Evolutionary conservation across 30 jellyfish, hydroid and myxozoan species (phyloP).

Genomic region (Pelagia noctiluca): DNA sequence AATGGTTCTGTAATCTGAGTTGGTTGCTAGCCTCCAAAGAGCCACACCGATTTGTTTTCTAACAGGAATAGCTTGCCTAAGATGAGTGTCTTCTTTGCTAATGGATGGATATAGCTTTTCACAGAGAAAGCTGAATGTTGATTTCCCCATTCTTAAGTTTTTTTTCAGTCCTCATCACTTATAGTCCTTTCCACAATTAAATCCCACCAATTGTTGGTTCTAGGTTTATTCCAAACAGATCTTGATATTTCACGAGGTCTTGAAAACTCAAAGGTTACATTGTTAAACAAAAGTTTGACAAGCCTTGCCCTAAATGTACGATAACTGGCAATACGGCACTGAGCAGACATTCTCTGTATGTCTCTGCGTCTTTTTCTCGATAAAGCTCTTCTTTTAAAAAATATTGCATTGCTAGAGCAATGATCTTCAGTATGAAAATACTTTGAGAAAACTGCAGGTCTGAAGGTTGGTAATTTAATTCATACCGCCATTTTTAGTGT

Average conservation of each 20-base stretch:
- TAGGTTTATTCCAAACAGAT: not conserved
- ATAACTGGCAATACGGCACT: not conserved
- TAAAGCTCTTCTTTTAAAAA: not conserved
- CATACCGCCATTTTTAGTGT: not conserved
- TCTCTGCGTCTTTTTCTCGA: not conserved
- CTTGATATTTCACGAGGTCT: not conserved
- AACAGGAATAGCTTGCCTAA: constrained; percentile 12
- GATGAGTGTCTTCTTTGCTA: constrained; percentile 9
- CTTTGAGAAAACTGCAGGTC: not conserved
- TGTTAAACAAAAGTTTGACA: not conserved
- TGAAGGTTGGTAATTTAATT: constrained; percentile 1
- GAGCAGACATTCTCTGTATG: not conserved
- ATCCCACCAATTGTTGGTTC: constrained; percentile 42
- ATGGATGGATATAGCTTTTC: constrained; percentile 1
- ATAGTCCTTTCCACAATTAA: not conserved
- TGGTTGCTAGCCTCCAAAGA: constrained; percentile 29
- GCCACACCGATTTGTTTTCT: constrained; percentile 15
- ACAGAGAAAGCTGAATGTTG: not conserved
- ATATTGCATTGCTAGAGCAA: not conserved
- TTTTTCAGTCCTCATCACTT: constrained; percentile 24
- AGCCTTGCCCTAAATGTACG: constrained; percentile 4
- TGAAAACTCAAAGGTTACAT: not conserved
- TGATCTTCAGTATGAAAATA: constrained; percentile 12
- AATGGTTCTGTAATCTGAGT: constrained; percentile 21
- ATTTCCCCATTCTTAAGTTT: constrained; percentile 19